Conservation (phyloP, 2,113 vertebrate species). For the Larimichthys polyactis region DNA sequence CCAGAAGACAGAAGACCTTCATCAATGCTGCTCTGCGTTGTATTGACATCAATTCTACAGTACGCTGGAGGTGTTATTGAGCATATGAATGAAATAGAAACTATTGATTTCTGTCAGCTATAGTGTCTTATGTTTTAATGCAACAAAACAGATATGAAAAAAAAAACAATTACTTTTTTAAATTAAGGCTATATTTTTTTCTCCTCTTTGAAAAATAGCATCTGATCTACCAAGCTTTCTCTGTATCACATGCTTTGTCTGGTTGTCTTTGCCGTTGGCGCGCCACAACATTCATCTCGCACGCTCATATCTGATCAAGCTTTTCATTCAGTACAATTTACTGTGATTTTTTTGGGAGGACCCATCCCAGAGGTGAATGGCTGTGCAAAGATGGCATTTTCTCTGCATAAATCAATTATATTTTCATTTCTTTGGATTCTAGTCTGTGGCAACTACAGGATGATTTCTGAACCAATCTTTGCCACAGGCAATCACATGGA, state of each 20-base stretch:
- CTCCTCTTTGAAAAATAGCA: neutral
- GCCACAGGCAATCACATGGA: constrained; percentile 24
- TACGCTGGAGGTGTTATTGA: constrained; percentile 26
- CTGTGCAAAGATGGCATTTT: constrained; percentile 25
- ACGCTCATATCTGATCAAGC: constrained; percentile 12
- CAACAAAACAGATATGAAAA: neutral
- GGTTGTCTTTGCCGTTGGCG: neutral
- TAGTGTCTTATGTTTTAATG: neutral
- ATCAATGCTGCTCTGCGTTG: constrained; percentile 6
- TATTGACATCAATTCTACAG: neutral
- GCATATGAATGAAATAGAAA: constrained; percentile 17
- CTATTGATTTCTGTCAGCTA: constrained; percentile 11
- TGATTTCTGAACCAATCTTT: constrained; percentile 14
- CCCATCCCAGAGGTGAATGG: constrained; percentile 25
- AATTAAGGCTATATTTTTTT: neutral
- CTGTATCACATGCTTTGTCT: neutral
- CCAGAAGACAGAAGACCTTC: neutral
- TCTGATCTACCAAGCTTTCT: neutral
- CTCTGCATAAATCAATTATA: constrained; percentile 52
- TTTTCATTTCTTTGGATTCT: constrained; percentile 58
- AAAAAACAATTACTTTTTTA: neutral
- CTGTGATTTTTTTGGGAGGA: constrained; percentile 23
- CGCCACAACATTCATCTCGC: neutral
- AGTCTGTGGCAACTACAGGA: constrained; percentile 26
- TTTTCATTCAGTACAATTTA: constrained; percentile 31